A percentile compares a stretch with the other conserved stretches of the same genome.
phyloP scores from a whole-genome alignment of 2,797 vertebrate genomes.

The Acipenser oxyrinchus region DNA sequence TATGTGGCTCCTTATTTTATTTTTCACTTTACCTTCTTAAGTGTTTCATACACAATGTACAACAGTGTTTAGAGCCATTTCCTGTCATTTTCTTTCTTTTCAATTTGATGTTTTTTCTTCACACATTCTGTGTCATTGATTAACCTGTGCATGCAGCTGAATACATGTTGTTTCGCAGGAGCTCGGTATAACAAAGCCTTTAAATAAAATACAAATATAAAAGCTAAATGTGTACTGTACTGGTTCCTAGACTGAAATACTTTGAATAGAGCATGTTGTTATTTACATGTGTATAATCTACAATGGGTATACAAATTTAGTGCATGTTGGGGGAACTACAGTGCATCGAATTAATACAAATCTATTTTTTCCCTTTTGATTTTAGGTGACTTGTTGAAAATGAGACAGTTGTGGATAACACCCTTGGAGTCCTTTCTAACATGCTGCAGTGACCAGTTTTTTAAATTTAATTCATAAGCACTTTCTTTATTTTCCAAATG shows the following conservation, averaged over 20 bases:
- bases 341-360: not conserved
- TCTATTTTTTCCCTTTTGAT: not conserved
- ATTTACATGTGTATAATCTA: not conserved
- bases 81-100: no score
- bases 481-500: slow-evolving; percentile 7
- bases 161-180: no score
- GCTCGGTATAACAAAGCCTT: no score
- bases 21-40: no score
- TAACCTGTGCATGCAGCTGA: no score
- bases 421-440: not conserved
- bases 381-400: not conserved
- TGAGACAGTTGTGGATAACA: not conserved
- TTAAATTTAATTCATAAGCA: not conserved
- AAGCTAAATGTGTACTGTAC: no score
- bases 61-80: no score
- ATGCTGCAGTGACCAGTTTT: not conserved
- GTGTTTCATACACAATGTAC: no score
- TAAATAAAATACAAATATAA: no score
- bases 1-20: no score
- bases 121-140: no score
- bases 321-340: not conserved
- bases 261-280: not conserved
- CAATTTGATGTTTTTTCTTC: no score
- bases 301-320: not conserved
- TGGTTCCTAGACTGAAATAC: not conserved